A percentile compares a stretch with the other conserved stretches of the same genome.
Conservation (phyloP, 2,888 invertebrate species). For the Siphonodentalium dalli region DNA sequence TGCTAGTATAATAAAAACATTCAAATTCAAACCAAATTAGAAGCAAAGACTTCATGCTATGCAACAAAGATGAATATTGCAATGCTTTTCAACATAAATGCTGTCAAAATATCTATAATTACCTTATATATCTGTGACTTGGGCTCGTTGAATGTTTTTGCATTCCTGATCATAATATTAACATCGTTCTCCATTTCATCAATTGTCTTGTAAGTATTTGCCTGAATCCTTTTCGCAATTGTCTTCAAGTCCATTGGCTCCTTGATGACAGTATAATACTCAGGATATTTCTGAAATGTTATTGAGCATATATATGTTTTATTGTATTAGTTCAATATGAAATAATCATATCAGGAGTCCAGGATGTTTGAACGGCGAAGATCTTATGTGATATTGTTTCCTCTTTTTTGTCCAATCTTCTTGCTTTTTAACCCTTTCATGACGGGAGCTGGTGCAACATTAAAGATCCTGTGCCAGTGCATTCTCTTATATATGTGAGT, state of each 20-base stretch:
- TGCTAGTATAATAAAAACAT: too few relatives aligned
- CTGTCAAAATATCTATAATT: slow-evolving; percentile 1
- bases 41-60: too few relatives aligned
- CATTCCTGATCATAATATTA: slow-evolving; percentile 89
- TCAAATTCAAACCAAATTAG: too few relatives aligned
- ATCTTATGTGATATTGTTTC: neutral
- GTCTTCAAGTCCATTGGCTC: slow-evolving; percentile 93
- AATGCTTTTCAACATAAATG: too few relatives aligned
- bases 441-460: too few relatives aligned
- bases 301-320: slow-evolving; percentile 20
- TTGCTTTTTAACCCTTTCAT: too few relatives aligned
- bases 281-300: slow-evolving; percentile 79
- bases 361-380: neutral
- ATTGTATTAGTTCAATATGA: neutral
- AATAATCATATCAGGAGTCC: neutral
- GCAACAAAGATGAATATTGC: too few relatives aligned
- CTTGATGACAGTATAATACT: slow-evolving; percentile 93
- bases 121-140: slow-evolving; percentile 93
- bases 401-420: neutral
- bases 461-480: too few relatives aligned
- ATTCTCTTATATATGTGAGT: too few relatives aligned
- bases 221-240: slow-evolving; percentile 89
- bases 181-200: slow-evolving; percentile 89
- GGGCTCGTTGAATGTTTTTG: slow-evolving; percentile 94
- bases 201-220: slow-evolving; percentile 79